A percentile compares a stretch with the other conserved stretches of the same genome.
These are phyloP conservation scores for Cyanoramphus novaezelandiae DNA, from an alignment of 2,113 vertebrate species.

Conservation along the genomic window DNA sequence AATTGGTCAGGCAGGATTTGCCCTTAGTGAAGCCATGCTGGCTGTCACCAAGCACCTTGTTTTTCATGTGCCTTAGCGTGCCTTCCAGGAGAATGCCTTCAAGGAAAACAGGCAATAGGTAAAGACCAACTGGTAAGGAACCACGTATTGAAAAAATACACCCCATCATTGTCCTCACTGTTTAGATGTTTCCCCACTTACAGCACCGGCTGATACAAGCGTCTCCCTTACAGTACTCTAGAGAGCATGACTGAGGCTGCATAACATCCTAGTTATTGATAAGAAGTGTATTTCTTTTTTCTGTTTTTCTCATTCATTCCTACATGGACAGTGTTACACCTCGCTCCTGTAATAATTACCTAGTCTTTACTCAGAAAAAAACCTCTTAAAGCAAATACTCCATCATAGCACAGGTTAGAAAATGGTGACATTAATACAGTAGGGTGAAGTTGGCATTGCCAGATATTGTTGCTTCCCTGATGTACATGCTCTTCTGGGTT, in stretches of 20 bases:
- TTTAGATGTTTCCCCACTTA: not conserved
- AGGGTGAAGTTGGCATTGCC: not conserved
- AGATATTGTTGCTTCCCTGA: not conserved
- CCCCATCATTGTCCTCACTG: accelerated
- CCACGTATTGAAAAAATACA: not conserved
- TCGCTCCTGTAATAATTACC: not conserved
- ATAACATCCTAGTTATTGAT: not conserved
- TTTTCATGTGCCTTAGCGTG: too few species aligned
- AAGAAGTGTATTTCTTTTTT: not conserved
- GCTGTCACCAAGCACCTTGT: too few species aligned
- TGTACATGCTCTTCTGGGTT: not conserved
- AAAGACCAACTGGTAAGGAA: not conserved
- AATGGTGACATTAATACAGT: not conserved
- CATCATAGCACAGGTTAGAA: not conserved
- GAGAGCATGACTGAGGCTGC: not conserved
- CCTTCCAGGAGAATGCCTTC: too few species aligned
- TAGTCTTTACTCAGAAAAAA: not conserved
- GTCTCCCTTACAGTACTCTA: not conserved
- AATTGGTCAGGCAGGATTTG: too few species aligned
- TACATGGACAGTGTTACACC: not conserved
- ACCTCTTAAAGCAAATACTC: not conserved
- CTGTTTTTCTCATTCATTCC: not conserved
- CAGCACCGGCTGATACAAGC: not conserved
- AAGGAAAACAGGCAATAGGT: not conserved
- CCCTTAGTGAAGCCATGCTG: too few species aligned